Evolutionary conservation across 2,797 vertebrate species (phyloP).

Genomic region (Microchirus variegatus): DNA sequence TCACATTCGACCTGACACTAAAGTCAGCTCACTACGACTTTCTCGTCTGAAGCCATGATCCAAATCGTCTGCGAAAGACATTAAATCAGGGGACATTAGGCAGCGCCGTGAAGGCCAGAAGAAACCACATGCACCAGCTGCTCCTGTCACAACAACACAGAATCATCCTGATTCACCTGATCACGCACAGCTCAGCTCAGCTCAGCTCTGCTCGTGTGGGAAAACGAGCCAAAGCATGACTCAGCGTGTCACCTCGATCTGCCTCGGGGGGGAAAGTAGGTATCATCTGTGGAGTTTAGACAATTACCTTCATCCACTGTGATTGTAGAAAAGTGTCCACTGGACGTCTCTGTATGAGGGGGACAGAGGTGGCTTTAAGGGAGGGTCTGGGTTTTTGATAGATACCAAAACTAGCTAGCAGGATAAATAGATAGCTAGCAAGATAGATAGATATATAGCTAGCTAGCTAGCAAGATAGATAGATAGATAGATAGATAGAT

Average conservation of each 20-base stretch:
- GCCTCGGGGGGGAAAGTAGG: conserved; percentile 18
- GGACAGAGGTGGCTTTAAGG: no score
- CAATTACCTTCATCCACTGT: not conserved
- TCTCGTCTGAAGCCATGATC: conserved; percentile 44
- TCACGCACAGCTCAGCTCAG: no score
- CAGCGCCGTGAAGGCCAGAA: not conserved
- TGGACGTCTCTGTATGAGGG: not conserved
- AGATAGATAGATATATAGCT: no score
- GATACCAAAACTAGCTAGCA: no score
- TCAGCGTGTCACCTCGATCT: conserved; percentile 59
- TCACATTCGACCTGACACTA: conserved; percentile 45
- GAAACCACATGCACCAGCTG: not conserved
- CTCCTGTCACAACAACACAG: conserved; percentile 16
- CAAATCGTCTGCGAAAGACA: conserved; percentile 40
- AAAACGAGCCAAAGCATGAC: conserved; percentile 38
- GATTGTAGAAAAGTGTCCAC: not conserved
- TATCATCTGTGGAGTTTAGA: conserved; percentile 23
- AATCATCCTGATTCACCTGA: conserved; percentile 26
- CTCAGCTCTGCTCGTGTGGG: conserved; percentile 2
- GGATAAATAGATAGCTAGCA: no score
- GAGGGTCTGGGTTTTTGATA: no score
- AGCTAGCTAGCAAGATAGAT: no score
- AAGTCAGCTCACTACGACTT: conserved; percentile 52
- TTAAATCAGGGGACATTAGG: conserved; percentile 33
- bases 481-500: no score